Conservation (phyloP, 2,797 vertebrate species). For the Okamejei kenojei region DNA sequence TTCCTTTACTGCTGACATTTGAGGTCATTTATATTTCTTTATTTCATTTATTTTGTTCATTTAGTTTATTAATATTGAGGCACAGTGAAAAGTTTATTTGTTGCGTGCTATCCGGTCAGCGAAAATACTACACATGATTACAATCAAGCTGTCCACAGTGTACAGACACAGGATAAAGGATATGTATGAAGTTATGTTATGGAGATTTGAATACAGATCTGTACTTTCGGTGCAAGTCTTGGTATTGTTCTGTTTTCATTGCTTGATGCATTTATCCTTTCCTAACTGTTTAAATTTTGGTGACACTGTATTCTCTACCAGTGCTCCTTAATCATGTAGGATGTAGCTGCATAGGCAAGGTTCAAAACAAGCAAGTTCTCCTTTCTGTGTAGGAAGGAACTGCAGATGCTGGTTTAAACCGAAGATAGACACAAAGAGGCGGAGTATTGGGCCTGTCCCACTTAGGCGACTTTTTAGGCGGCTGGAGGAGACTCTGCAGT, state of each 20-base stretch:
- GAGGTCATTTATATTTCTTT: not conserved
- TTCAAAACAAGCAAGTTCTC: not conserved
- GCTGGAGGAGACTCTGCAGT: too few species aligned
- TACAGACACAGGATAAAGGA: too few species aligned
- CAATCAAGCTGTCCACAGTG: too few species aligned
- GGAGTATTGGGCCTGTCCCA: too few species aligned
- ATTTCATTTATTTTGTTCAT: too few species aligned
- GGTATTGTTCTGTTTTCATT: not conserved
- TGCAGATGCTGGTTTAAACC: too few species aligned
- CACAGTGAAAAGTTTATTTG: too few species aligned
- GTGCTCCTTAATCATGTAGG: not conserved
- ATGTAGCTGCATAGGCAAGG: not conserved
- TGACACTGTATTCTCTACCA: not conserved
- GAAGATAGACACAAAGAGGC: too few species aligned
- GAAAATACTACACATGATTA: too few species aligned
- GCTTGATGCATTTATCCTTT: not conserved
- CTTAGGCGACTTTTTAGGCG: too few species aligned
- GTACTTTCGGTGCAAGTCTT: not conserved
- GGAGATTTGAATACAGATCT: not conserved
- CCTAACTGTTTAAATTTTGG: not conserved
- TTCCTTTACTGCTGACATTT: not conserved
- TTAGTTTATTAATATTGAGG: too few species aligned
- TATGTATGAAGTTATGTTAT: not conserved
- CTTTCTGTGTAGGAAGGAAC: not conserved
- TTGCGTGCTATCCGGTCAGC: too few species aligned